phyloP scores from a whole-genome alignment of 2,113 vertebrate species.

The Varanus salvator region DNA sequence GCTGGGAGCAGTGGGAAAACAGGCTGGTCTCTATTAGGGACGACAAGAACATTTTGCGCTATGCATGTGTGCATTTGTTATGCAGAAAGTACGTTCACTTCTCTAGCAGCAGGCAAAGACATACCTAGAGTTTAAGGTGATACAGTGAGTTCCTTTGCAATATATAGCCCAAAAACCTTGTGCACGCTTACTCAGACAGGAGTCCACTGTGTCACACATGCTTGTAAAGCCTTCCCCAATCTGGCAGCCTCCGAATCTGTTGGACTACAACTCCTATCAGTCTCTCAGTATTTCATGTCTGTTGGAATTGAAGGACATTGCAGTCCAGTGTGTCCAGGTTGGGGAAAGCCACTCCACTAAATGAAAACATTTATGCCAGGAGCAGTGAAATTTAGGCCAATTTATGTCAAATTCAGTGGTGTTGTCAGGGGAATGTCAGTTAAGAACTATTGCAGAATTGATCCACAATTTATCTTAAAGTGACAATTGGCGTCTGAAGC shows the following conservation, averaged over 20 bases:
- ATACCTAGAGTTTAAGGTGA: neutral
- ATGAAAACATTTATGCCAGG: neutral
- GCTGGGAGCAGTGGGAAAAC: constrained; percentile 1
- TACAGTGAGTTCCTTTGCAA: neutral
- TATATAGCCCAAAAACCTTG: neutral
- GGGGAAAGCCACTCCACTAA: too few species aligned
- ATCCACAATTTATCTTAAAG: neutral
- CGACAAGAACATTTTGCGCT: neutral
- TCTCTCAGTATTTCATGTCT: too few species aligned
- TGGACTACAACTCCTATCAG: too few species aligned
- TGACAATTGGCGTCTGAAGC: neutral
- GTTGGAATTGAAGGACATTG: too few species aligned
- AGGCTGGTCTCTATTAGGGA: neutral
- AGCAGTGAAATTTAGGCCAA: neutral
- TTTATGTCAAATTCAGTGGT: too few species aligned
- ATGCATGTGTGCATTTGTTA: constrained; percentile 10
- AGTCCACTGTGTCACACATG: neutral
- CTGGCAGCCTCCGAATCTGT: too few species aligned
- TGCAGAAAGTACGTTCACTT: neutral
- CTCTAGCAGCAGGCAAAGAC: neutral
- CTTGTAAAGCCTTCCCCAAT: neutral
- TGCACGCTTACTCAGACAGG: neutral
- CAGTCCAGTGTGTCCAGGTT: too few species aligned
- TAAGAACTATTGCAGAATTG: neutral
- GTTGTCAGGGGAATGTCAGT: neutral